Evolutionary conservation across 2,797 vertebrate species (phyloP).

Genomic region (Acridotheres tristis): DNA sequence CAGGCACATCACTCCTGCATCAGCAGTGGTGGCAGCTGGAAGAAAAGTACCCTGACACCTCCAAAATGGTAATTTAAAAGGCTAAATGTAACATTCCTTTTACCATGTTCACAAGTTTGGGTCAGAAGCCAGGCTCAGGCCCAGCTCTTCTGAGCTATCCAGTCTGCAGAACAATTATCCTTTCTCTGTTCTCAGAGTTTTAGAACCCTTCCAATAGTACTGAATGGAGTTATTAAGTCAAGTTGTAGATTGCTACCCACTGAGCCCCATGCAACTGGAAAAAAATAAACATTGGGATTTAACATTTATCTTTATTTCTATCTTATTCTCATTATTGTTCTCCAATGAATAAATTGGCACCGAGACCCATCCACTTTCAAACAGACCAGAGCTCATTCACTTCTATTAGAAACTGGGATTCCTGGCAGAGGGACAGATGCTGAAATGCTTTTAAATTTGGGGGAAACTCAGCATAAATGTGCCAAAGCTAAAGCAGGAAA

Average conservation of each 20-base stretch:
- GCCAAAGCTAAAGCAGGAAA: neutral
- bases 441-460: neutral
- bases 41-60: neutral
- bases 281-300: neutral
- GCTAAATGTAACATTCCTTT: neutral
- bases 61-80: neutral
- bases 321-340: neutral
- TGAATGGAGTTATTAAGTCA: neutral
- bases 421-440: neutral
- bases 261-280: neutral
- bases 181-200: neutral
- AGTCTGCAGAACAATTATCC: neutral
- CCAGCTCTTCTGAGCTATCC: neutral
- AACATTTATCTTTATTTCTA: conserved; percentile 44
- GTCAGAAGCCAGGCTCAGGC: accelerated
- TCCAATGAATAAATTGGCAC: neutral
- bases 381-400: conserved; percentile 8
- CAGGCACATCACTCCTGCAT: neutral
- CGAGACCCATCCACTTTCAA: neutral
- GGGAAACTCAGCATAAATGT: neutral
- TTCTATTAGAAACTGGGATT: neutral
- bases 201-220: neutral
- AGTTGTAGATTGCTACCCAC: neutral
- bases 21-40: neutral
- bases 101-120: neutral